Base-by-base conservation (phyloP, 1,140 invertebrate species). In the Drosophila nigromelanica region DNA sequence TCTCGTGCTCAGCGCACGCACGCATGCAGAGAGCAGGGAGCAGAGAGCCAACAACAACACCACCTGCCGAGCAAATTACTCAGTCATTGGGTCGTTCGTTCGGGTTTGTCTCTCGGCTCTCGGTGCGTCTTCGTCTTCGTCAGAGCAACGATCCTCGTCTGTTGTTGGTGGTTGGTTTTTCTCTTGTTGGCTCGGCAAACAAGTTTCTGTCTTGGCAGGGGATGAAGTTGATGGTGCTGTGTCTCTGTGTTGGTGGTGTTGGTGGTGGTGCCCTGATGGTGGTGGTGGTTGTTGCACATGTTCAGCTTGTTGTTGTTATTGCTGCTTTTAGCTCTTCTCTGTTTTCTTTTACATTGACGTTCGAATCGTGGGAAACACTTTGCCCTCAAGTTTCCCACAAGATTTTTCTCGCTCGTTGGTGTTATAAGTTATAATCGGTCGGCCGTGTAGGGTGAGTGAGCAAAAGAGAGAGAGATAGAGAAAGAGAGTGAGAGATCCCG, bases 351-450 rank as follows among this genome's bases (percentile, higher is more conserved):
- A 78, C 78, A 73, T 77, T 81, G 78, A 90, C 80, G 89, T 90
- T 90, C 86, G 81, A 87, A 91, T 90, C 90, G 90, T 91, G 90
- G 90, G 90, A 91, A 91, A 91, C 90, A 91, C 90, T 91, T 91
- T 91, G 78, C 87, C 74, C 89, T 85, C 86, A 79, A 90, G 90
- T 91, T 91, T 91, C 90, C 90, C 90, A 91, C 90, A 90, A 80
- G 80, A 91, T 90, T 91, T 91, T 90, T 90, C 85, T 90, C 87
- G 83, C 89, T 91, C 76, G 85, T 89, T 78, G 78, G 89, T 90
- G 89, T 90, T 90, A 90, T 90, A 91, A 90, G 89, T 90, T 90
- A 89, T 90, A 91, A 90, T 90, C 89, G 89, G 61, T 71, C 60
- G 50, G 50, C 50, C 55, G 50, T 64, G 47, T 72, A 79, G 75